Evolutionary conservation across 2,888 invertebrate genomes (phyloP), one percentile per base, ranked within the genome.

Genomic region (Lasius platythorax): DNA sequence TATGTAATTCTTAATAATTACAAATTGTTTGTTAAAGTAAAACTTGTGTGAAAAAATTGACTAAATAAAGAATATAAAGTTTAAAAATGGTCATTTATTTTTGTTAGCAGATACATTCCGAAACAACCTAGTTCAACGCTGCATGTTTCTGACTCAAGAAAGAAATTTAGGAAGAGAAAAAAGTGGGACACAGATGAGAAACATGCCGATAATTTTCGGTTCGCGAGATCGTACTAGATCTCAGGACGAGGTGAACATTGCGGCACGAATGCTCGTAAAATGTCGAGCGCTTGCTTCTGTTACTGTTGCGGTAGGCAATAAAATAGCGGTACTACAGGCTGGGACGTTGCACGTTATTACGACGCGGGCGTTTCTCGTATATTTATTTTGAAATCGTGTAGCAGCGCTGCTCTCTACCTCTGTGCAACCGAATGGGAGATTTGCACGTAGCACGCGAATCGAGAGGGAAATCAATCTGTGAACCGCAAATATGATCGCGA

Each of bases 151-250:
- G 12, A 53, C 50, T n/a, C 50, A 0, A 40, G 40, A 37, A 37
- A 37, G 28, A 67, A 67, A 43, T 56, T 75, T 67, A 23, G 15
- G 12, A 28, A 58, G n/a, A 30, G 58, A 82, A 83, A 83, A 85
- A 88, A 76, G 9, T 43, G 68, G 74, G 12, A 37, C 5, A 28
- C 56, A 33, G 66, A 67, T 72, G 72, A 78, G 78, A 82, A 87
- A 87, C 79, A 85, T 81, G 84, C 74, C 91, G 75, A 91, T 91
- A 91, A 88, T 86, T 90, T 87, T 82, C 82, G 78, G 56, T 76
- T 78, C 46, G 78, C 61, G 78, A 50, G 72, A 61, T 79, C 58
- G 61, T 4, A 70, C 61, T 73, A 63, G 73, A 73, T 79, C 61
- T 11, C 56, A 50, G 33, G 12, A 46, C 74, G 79, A 72, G 70